phyloP scores from a whole-genome alignment of 2,888 invertebrate genomes.

The Invenusta paracnida region DNA sequence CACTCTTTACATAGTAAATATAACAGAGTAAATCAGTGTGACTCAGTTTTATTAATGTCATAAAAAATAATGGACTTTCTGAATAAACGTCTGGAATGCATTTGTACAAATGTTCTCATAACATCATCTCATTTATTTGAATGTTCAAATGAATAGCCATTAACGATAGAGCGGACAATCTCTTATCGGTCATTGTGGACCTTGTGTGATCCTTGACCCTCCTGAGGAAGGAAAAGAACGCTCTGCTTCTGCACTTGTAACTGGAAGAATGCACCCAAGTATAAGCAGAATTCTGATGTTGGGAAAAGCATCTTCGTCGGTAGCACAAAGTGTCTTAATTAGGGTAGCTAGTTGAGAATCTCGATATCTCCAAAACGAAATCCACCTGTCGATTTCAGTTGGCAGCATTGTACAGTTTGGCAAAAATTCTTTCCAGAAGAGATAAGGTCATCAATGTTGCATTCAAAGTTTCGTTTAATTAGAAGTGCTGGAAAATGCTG shows the following conservation, averaged over 20 bases:
- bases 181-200: background rate
- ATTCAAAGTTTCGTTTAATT: background rate
- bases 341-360: background rate
- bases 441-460: background rate
- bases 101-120: background rate
- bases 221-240: background rate
- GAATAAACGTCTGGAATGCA: background rate
- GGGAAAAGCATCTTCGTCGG: background rate
- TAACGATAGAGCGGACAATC: background rate
- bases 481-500: background rate
- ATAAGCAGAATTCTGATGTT: background rate
- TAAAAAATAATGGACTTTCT: background rate
- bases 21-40: background rate
- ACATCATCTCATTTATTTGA: background rate
- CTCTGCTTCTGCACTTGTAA: background rate
- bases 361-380: background rate
- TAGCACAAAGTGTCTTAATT: background rate
- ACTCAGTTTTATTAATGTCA: background rate
- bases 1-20: background rate
- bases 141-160: background rate
- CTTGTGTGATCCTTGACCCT: background rate
- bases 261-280: background rate
- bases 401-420: background rate
- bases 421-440: background rate
- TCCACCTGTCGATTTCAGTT: background rate